Evolutionary conservation across 2,888 invertebrate species (phyloP), one percentile per base, ranked within the genome.

Genomic region (Odontocerum albicorne): DNA sequence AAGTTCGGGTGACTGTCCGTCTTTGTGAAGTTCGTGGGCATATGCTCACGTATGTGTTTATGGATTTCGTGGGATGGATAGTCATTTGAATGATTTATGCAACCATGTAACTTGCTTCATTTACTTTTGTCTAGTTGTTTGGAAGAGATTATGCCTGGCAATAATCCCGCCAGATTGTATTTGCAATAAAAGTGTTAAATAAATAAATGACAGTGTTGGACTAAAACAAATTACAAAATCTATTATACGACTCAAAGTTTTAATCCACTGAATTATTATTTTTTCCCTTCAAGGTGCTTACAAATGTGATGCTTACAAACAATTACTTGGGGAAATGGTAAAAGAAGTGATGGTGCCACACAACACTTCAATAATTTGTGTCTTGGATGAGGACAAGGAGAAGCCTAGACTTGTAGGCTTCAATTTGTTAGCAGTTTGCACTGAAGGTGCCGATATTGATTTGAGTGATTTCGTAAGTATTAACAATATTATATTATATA

Each of bases 401-500:
- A 43, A 31, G 16, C 39, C 43, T 16, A 40, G 44, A 40, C 44
- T 60, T 13, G 51, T 60, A 13, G 60, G 57, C 12, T 45, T 36
- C 13, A 60, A 60, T 39, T 10, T 60, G 16, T 39, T 32, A n/a
- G 60, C 46, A 36, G 45, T 54, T 13, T 20, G 43, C 6, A 17
- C 16, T 15, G 49, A 21, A 10, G 38, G 42, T 21, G 43, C 40
- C 7, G 15, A 42, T 7, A 8, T 42, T 4, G 55, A 57, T 17
- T 49, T 39, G 2, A 21, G 31, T 2, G 36, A 43, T 43, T 27
- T 54, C 13, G 60, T 60, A 51, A 50, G 56, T 39, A n/a, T 35
- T 36, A 33, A n/a, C n/a, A n/a, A n/a, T n/a, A n/a, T n/a, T n/a
- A n/a, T n/a, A n/a, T n/a, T n/a, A n/a, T n/a, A n/a, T n/a, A n/a